Evolutionary conservation across 1,140 invertebrate genomes (phyloP), one percentile per base, ranked within the genome.

Genomic region (Goniozus legneri): DNA sequence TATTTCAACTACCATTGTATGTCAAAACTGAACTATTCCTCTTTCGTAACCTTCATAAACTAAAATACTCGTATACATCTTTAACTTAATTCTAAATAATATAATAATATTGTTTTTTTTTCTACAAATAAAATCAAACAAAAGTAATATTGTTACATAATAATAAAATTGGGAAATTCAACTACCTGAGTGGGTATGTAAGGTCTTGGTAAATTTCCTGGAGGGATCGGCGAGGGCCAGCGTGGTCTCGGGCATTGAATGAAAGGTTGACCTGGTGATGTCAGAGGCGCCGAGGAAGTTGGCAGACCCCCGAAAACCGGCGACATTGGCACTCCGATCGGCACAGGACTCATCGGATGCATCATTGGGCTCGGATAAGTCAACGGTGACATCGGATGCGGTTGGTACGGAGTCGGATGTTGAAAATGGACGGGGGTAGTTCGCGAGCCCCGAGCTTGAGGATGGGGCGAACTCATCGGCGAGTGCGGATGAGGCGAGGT

Each of bases 231-330:
- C 10, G 71, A 67, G 8, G 80, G 80, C 84, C 84, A 85, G 39
- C 82, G 72, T 6, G 84, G 83, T 56, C 83, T 71, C 2, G 84
- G 84, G 54, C 83, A 83, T 15, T 79, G 77, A 20, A 78, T 76
- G 46, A 65, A 78, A 18, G 72, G 65, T 0, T 70, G 52, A 2
- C 71, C 57, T 31, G 73, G 64, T 21, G 60, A 62, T 10, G 72
- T 68, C 40, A 73, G 68, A 20, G 71, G 60, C 4, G 73, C 71
- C 31, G 70, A 76, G 51, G 4, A 10, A 21, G 72, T 61, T 4
- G 73, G 73, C 31, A 69, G 75, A 50, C 73, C 67, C n/a, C 65
- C 69, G 10, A 10, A 6, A 27, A 27, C 10, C 8, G 70, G 71
- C 8, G 68, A 76, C 34, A 74, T 68, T 3, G 69, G 71, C 59